These are phyloP conservation scores for Aporophyla lueneburgensis DNA, from an alignment of 2,888 invertebrate genomes.

Conservation along the genomic window DNA sequence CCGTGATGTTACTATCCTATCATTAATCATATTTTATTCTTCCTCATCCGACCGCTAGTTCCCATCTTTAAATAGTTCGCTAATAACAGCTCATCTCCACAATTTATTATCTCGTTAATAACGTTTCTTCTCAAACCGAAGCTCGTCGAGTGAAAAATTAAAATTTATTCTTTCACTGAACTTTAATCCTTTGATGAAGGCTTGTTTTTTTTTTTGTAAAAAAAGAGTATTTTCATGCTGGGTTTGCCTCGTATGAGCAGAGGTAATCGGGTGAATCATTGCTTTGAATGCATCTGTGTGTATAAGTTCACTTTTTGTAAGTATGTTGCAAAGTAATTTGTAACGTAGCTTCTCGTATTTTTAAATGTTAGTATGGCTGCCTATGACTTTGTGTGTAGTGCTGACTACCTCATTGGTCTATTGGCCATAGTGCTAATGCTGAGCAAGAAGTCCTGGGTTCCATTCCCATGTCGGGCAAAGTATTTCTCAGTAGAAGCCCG, in stretches of 20 bases:
- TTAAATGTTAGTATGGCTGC: too few relatives aligned
- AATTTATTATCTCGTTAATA: conserved; percentile 57
- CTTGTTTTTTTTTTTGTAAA: conserved; percentile 18
- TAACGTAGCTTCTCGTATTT: background rate
- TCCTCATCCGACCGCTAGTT: conserved; percentile 13
- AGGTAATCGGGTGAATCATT: conserved; percentile 42
- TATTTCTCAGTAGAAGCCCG: too few relatives aligned
- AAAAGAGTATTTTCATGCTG: conserved; percentile 34
- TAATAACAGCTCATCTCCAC: conserved; percentile 47
- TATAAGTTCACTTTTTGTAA: background rate
- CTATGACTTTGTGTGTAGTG: too few relatives aligned
- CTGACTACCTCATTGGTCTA: too few relatives aligned
- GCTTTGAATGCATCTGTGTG: conserved; percentile 8
- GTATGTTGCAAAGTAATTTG: background rate
- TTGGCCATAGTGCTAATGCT: too few relatives aligned
- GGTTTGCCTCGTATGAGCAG: conserved; percentile 27
- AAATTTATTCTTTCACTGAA: conserved; percentile 59
- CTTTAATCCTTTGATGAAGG: conserved; percentile 55
- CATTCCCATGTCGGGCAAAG: too few relatives aligned
- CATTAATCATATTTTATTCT: conserved; percentile 41
- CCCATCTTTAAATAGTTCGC: conserved; percentile 39
- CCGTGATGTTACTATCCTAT: background rate
- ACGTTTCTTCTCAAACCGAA: conserved; percentile 50
- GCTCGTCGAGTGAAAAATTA: conserved; percentile 58
- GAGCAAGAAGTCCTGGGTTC: too few relatives aligned